phyloP scores from a whole-genome alignment of 1,140 invertebrate species.

The Drosophila guanche region DNA sequence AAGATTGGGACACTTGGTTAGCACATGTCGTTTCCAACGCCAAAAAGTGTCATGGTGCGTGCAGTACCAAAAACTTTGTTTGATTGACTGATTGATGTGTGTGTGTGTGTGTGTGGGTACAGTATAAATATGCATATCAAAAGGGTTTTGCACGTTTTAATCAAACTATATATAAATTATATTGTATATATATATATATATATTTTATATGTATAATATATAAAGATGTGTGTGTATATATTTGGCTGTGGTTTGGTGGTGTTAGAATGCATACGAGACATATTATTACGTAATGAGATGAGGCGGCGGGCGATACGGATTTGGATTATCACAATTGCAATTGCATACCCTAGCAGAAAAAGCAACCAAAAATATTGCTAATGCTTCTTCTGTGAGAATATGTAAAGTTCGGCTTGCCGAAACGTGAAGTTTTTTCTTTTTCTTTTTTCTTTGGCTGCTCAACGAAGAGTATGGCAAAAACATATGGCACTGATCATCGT shows the following conservation, averaged over 20 bases:
- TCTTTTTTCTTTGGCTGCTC: slow-evolving; percentile 15
- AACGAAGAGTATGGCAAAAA: slow-evolving; percentile 57
- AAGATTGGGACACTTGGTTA: slow-evolving; percentile 55
- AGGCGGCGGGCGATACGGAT: slow-evolving; percentile 74
- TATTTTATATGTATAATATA: slow-evolving; percentile 30
- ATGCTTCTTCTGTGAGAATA: slow-evolving; percentile 25
- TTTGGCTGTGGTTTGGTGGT: slow-evolving; percentile 36
- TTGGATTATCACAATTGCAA: slow-evolving; percentile 50
- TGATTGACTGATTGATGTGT: slow-evolving; percentile 58
- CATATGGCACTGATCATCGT: slow-evolving; percentile 11
- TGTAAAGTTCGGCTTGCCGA: slow-evolving; percentile 30
- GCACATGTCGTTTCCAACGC: slow-evolving; percentile 39
- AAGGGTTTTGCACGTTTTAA: slow-evolving; percentile 46
- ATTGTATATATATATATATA: slow-evolving; percentile 46
- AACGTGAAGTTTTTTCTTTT: slow-evolving; percentile 9
- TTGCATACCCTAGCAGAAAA: slow-evolving; percentile 25
- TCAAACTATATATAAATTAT: slow-evolving; percentile 58
- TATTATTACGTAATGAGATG: slow-evolving; percentile 81
- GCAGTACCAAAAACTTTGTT: slow-evolving; percentile 73
- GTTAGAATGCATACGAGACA: slow-evolving; percentile 78
- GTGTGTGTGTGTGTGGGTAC: slow-evolving; percentile 64
- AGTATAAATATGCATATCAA: slow-evolving; percentile 60
- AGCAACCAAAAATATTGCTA: neutral
- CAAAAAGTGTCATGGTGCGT: slow-evolving; percentile 62
- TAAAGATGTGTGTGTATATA: slow-evolving; percentile 46